Base-by-base conservation (phyloP, 2,888 invertebrate genomes). In the Abrostola tripartita region DNA sequence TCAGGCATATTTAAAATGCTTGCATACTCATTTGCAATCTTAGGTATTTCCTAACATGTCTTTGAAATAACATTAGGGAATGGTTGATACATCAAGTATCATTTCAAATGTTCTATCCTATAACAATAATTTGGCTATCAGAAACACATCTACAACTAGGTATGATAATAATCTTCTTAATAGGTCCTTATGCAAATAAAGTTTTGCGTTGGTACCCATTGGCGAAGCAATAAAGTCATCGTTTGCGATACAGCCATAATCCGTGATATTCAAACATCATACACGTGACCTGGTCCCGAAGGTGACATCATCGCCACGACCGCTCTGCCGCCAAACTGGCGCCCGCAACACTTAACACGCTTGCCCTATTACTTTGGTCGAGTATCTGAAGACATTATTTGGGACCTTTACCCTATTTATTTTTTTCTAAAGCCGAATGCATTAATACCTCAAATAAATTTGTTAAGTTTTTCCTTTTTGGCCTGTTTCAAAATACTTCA, bases 281-380 rank as follows among this genome's bases (percentile, higher is more conserved):
- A 55, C 80, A 81, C 83, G 82, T 84, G 83, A 83, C 79, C 64
- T 64, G 76, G 67, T 63, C 61, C 58, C 66, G 56, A 66, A 68
- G 74, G 78, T 86, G 85, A 87, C 86, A 86, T 87, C 86, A 86
- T 81, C 79, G 73, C 61, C 53, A 52, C 71, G 72, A 73, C 76
- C 62, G 74, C 78, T 76, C 55, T 67, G 75, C 80, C 84, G 83
- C 78, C 76, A 10, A 71, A 70, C 61, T 69, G 83, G 84, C 84
- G 87, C 85, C 83, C 71, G 55, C 55, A 71, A 71, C 73, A 78
- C 75, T 81, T 84, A 71, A 73, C 69, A 76, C 76, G 72, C 71
- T 67, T 64, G 68, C 57, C 68, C 72, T 69, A 72, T 74, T 77
- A 68, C 68, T 66, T 61, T 38, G 59, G 53, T 57, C 12, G 41